phyloP scores from a whole-genome alignment of 2,797 vertebrate genomes.

The Anisognathus igniventris region DNA sequence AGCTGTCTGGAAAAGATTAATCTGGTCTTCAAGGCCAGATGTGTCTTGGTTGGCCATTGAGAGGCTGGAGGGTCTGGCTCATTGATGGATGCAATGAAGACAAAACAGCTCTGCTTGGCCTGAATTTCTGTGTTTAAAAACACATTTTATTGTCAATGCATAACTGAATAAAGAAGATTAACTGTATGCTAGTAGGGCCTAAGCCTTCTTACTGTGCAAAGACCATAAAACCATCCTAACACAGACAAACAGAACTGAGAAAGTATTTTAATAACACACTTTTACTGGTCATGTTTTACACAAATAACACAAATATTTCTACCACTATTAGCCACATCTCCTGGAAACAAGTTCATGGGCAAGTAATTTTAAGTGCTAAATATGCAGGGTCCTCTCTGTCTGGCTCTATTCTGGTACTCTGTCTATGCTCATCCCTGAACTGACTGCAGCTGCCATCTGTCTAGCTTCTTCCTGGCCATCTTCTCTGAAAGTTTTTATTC shows the following conservation, averaged over 20 bases:
- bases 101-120: background rate
- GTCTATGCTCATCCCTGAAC: background rate
- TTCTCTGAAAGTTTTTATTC: background rate
- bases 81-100: background rate
- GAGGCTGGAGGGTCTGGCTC: background rate
- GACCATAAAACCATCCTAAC: background rate
- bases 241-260: background rate
- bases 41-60: background rate
- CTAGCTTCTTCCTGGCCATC: background rate
- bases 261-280: background rate
- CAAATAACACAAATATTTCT: background rate
- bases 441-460: background rate
- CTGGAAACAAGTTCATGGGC: constrained; percentile 9
- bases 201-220: background rate
- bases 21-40: background rate
- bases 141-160: background rate
- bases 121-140: background rate
- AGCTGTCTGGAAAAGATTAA: background rate
- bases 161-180: background rate
- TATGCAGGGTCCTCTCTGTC: background rate
- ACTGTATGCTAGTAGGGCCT: background rate
- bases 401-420: background rate
- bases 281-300: background rate
- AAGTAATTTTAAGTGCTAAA: background rate
- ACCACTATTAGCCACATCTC: background rate